phyloP scores from a whole-genome alignment of 2,797 vertebrate species.

The Acipenser transmontanus region DNA sequence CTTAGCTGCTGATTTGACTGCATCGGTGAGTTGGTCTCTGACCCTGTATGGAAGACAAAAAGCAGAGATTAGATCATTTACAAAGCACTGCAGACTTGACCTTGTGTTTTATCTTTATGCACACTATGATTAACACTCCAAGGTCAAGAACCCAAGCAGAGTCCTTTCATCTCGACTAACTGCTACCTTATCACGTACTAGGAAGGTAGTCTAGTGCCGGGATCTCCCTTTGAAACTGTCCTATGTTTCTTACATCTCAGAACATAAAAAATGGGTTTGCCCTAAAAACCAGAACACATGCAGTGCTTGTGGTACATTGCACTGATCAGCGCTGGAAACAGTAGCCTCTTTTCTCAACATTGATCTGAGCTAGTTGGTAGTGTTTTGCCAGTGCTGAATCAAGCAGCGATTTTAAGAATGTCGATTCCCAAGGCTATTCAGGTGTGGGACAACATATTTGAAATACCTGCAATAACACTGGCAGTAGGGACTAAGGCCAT shows the following conservation, averaged over 20 bases:
- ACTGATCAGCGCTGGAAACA: background rate
- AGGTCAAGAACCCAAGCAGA: slow-evolving; percentile 9
- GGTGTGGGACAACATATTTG: too few relatives aligned
- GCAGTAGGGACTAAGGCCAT: background rate
- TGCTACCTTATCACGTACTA: background rate
- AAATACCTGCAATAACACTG: background rate
- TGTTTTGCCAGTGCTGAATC: too few relatives aligned
- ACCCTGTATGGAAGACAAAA: slow-evolving; percentile 60
- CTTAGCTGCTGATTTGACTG: slow-evolving; percentile 80
- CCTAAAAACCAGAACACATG: background rate
- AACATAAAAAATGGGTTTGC: background rate
- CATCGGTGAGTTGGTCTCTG: slow-evolving; percentile 81
- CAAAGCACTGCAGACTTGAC: slow-evolving; percentile 4
- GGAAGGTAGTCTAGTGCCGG: background rate
- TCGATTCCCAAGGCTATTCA: too few relatives aligned
- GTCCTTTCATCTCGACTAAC: slow-evolving; percentile 1
- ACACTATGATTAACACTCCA: slow-evolving; percentile 25
- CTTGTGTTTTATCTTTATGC: slow-evolving; percentile 25
- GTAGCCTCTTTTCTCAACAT: too few relatives aligned
- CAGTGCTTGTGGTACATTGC: background rate
- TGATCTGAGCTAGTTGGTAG: too few relatives aligned
- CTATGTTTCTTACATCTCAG: slow-evolving; percentile 3
- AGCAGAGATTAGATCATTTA: slow-evolving; percentile 17
- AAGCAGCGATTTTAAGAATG: too few relatives aligned
- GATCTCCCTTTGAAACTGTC: background rate